Evolutionary conservation across 2,113 vertebrate species (phyloP).

Genomic region (Dromaius novaehollandiae): DNA sequence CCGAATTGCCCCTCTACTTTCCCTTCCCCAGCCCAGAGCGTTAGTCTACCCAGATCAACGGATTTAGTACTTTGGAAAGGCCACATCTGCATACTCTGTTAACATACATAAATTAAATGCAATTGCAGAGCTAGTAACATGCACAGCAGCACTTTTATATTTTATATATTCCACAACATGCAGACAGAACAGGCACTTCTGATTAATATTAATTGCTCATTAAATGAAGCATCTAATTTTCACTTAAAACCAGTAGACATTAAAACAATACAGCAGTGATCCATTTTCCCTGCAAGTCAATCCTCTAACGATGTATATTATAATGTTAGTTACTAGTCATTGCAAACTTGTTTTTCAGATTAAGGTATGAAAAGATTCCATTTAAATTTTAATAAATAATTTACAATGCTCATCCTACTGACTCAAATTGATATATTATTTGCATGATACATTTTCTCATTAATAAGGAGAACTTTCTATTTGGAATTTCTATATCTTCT

Average conservation of each 20-base stretch:
- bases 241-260: slow-evolving; percentile 21
- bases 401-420: slow-evolving; percentile 58
- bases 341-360: slow-evolving; percentile 74
- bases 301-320: slow-evolving; percentile 60
- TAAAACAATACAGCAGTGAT: slow-evolving; percentile 43
- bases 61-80: neutral
- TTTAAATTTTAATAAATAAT: slow-evolving; percentile 77
- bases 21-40: neutral
- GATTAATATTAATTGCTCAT: slow-evolving; percentile 80
- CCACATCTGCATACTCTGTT: neutral
- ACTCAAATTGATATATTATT: slow-evolving; percentile 71
- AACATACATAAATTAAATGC: neutral
- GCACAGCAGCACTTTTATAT: neutral
- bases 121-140: neutral
- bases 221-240: slow-evolving; percentile 72
- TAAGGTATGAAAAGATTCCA: slow-evolving; percentile 71
- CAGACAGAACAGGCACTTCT: slow-evolving; percentile 44
- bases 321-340: slow-evolving; percentile 60
- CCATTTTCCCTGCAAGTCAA: slow-evolving; percentile 65
- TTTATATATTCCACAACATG: slow-evolving; percentile 46
- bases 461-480: slow-evolving; percentile 36
- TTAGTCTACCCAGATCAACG: neutral
- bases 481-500: slow-evolving; percentile 27
- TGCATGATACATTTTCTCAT: slow-evolving; percentile 62
- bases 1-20: neutral